A percentile compares a stretch with the other conserved stretches of the same genome.
Conservation (phyloP, 2,888 invertebrate species). For the Melanotus villosus region DNA sequence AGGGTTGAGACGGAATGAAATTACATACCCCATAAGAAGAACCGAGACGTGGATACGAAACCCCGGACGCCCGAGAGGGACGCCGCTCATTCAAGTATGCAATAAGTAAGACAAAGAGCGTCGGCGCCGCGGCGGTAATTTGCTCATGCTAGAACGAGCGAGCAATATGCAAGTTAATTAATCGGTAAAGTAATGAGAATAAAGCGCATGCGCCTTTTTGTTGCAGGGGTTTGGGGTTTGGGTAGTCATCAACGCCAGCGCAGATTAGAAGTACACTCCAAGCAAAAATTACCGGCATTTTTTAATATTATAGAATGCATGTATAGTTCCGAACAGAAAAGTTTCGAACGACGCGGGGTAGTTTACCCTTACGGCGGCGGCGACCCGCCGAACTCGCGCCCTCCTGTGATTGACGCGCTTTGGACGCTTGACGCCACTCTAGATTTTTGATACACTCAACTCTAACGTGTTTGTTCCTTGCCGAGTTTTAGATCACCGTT, state of each 20-base stretch:
- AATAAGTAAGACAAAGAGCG: constrained; percentile 50
- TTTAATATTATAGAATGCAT: constrained; percentile 53
- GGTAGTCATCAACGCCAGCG: constrained; percentile 77
- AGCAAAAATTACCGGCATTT: constrained; percentile 67
- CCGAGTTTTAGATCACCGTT: background rate
- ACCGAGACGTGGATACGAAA: constrained; percentile 57
- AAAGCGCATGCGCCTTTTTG: constrained; percentile 65
- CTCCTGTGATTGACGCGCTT: constrained; percentile 55
- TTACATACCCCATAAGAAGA: constrained; percentile 68
- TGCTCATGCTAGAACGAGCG: constrained; percentile 67
- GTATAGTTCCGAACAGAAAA: constrained; percentile 33
- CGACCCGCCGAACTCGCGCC: constrained; percentile 46
- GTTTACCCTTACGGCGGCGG: constrained; percentile 38
- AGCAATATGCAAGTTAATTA: constrained; percentile 71
- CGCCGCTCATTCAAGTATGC: constrained; percentile 50
- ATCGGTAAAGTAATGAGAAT: constrained; percentile 70
- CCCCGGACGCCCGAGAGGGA: constrained; percentile 56
- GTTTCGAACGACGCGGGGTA: constrained; percentile 40
- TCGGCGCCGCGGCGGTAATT: constrained; percentile 60
- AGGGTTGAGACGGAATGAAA: constrained; percentile 69
- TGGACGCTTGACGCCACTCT: constrained; percentile 52
- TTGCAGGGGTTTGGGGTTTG: constrained; percentile 61
- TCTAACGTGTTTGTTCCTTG: background rate
- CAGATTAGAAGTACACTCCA: constrained; percentile 72
- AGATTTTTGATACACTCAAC: constrained; percentile 36